Conservation (phyloP, 2,113 vertebrate species). For the Bucco capensis region DNA sequence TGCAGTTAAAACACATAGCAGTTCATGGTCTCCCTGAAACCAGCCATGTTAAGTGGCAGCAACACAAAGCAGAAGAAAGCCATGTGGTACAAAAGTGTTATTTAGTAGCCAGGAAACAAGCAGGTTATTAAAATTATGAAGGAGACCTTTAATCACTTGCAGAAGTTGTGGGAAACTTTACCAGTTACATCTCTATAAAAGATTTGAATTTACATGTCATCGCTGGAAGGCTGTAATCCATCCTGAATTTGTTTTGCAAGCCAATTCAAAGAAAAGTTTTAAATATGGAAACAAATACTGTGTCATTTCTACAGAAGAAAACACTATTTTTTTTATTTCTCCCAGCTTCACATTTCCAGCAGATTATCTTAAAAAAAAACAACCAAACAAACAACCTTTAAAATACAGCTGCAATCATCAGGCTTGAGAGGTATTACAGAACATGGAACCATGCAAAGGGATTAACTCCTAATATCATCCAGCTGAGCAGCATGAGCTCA, state of each 20-base stretch:
- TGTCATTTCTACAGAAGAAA: not conserved
- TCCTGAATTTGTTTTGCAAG: not conserved
- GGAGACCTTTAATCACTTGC: not conserved
- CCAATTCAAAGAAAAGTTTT: not conserved
- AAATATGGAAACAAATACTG: not conserved
- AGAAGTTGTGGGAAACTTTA: not conserved
- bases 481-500: constrained; percentile 53
- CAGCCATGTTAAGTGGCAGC: not conserved
- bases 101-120: not conserved
- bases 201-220: not conserved
- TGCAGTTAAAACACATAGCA: not conserved
- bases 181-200: not conserved
- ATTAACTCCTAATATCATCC: constrained; percentile 67
- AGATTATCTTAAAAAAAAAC: constrained; percentile 44
- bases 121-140: not conserved
- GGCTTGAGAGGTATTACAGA: constrained; percentile 52
- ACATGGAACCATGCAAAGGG: not conserved
- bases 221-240: not conserved
- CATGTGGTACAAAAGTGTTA: not conserved
- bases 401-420: constrained; percentile 46
- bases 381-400: constrained; percentile 8
- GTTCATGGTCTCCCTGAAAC: not conserved
- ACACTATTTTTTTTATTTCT: not conserved
- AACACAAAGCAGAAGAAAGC: not conserved
- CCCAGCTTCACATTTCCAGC: not conserved